These are phyloP conservation scores for Trachops cirrhosus DNA, from an alignment of 2,797 vertebrate genomes.

Conservation along the genomic window DNA sequence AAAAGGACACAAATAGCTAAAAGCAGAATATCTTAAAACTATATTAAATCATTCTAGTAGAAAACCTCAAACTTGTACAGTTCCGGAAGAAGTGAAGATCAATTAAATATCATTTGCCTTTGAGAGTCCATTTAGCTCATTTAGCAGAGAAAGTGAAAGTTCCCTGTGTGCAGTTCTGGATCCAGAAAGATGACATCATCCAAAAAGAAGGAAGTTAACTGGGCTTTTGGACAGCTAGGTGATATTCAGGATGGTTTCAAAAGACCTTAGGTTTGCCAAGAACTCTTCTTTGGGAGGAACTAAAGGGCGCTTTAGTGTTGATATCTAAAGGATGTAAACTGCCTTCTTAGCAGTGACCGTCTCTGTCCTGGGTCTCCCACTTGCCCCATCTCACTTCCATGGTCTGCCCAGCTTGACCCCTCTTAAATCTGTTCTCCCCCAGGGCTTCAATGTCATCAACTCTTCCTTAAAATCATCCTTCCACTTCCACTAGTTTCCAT, in stretches of 20 bases:
- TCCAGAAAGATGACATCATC: background rate
- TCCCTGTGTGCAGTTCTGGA: background rate
- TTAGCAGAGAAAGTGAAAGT: background rate
- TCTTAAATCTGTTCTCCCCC: background rate
- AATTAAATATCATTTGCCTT: conserved; percentile 38
- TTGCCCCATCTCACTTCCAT: background rate
- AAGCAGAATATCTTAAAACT: conserved; percentile 63
- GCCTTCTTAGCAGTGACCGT: background rate
- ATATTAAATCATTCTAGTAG: conserved; percentile 69
- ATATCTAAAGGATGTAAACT: background rate
- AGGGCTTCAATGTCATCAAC: background rate
- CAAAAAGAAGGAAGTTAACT: background rate
- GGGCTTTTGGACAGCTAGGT: background rate
- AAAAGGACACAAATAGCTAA: conserved; percentile 65
- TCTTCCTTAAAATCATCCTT: background rate
- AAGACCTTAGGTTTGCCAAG: background rate
- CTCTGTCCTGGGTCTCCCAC: background rate
- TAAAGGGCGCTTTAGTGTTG: background rate
- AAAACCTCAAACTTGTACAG: conserved; percentile 57
- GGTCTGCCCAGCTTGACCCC: background rate
- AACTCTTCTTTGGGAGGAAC: background rate
- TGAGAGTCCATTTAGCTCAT: conserved; percentile 4
- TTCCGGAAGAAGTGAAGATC: conserved; percentile 51
- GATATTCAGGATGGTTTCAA: background rate
- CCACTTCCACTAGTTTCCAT: background rate